A percentile compares a stretch with the other conserved stretches of the same genome.
phyloP scores from a whole-genome alignment of 2,113 vertebrate genomes.

The Megaceryle torquata region DNA sequence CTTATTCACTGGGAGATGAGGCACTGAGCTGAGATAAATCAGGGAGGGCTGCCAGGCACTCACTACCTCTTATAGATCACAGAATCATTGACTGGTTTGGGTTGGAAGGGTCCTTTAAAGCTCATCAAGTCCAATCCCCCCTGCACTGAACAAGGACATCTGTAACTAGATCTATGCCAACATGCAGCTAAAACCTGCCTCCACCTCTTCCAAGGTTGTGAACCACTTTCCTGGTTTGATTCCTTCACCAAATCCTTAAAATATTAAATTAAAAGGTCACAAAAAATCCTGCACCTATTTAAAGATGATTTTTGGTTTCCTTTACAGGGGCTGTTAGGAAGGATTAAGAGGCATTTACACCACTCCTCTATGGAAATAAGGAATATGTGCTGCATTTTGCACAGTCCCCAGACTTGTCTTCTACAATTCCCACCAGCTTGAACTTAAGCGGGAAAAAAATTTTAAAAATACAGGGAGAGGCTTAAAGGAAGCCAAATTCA shows the following conservation, averaged over 20 bases:
- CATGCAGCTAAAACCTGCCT: neutral
- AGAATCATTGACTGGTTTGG: neutral
- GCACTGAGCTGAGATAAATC: neutral
- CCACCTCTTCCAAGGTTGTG: too few relatives aligned
- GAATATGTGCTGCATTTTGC: fast-evolving
- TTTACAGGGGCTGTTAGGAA: neutral
- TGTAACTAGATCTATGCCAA: neutral
- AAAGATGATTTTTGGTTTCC: neutral
- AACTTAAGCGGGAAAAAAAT: neutral
- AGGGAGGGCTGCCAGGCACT: too few relatives aligned
- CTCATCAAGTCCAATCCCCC: neutral
- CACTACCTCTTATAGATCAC: neutral
- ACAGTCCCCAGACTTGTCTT: neutral
- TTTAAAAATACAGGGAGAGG: fast-evolving
- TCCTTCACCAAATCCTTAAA: neutral
- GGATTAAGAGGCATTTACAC: neutral
- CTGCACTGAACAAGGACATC: neutral
- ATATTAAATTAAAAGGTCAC: neutral
- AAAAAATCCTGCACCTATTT: neutral
- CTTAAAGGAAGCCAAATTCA: neutral
- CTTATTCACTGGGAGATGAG: fast-evolving
- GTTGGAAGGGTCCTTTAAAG: neutral
- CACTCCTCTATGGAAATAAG: neutral
- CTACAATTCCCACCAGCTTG: neutral
- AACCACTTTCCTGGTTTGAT: neutral